Base-by-base conservation (phyloP, 2,113 vertebrate species). In the Anhinga anhinga region DNA sequence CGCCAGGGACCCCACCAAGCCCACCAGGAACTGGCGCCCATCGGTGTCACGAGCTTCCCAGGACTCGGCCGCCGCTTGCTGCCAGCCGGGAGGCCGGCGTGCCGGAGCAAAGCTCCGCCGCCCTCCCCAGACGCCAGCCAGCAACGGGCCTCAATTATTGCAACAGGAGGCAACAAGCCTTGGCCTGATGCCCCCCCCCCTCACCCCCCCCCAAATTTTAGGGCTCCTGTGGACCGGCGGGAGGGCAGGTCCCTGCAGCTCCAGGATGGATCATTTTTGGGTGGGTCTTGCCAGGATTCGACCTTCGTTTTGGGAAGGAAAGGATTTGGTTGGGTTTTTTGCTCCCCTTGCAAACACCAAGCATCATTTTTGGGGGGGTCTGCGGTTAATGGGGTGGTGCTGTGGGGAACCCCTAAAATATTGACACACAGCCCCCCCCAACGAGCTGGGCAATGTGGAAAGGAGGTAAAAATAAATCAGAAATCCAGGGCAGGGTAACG, bases 111-210 rank as follows among this genome's bases (percentile, higher is more conserved):
- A 1, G 2, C 65, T 6, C 55, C 10, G 2, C n/a, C 4, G 5
- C 65, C 42, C 34, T 45, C 82, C 53, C 15, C 84, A 58, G 1
- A 50, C 34, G 21, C 62, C 22, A 52, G n/a, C 34, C 34, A 3
- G 38, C 29, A 40, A 16, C 19, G 0, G 8, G 45, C 72, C 76
- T 42, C 0, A 1, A 1, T 23, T 65, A 66, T 56, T 65, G 58
- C 86, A 81, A 18, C 93, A 84, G 65, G 86, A 19, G 4, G 42
- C 61, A 95, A 82, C 93, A 95, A 94, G 94, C 81, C 93, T 70
- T 25, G 42, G 21, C 81, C 80, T 90, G 94, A 67, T 15, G 2
- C 22, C n/a, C 14, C 11, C 13, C n/a, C 53, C 34, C 49, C 23
- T 8, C 13, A 17, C 45, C 45, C 45, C 45, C 45, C 45, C 19